Evolutionary conservation across 2,797 vertebrate species (phyloP).

Genomic region (Gymnodraco acuticeps): DNA sequence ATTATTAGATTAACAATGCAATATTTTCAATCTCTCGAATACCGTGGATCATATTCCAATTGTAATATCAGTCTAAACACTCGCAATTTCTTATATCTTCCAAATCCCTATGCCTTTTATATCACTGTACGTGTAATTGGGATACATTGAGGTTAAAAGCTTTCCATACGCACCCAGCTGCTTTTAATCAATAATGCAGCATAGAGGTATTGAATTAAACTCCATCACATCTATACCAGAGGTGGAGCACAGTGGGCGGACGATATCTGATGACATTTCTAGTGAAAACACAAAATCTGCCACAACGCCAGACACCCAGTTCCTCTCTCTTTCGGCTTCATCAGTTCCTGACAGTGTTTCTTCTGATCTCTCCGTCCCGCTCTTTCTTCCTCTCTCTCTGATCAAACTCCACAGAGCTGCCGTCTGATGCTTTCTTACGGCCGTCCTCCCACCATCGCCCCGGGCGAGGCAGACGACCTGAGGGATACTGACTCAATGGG

Average conservation of each 20-base stretch:
- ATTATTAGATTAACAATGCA: too few species aligned
- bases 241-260: neutral
- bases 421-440: slow-evolving; percentile 64
- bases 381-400: neutral
- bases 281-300: slow-evolving; percentile 5
- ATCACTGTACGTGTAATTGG: neutral
- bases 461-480: slow-evolving; percentile 55
- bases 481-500: slow-evolving; percentile 59
- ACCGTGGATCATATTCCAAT: too few species aligned
- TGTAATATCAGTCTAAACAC: too few species aligned
- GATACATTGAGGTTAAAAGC: neutral
- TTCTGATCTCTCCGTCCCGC: slow-evolving; percentile 41
- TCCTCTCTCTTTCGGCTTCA: slow-evolving; percentile 21
- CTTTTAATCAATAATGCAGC: neutral
- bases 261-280: neutral
- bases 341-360: slow-evolving; percentile 45
- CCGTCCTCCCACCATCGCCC: slow-evolving; percentile 64
- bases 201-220: neutral
- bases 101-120: too few species aligned
- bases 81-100: too few species aligned
- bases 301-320: neutral
- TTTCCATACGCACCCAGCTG: neutral
- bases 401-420: slow-evolving; percentile 60
- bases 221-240: neutral
- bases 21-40: too few species aligned